These are phyloP conservation scores for Oscheius sp. DNA, from an alignment of 2,888 invertebrate species.

Conservation along the genomic window DNA sequence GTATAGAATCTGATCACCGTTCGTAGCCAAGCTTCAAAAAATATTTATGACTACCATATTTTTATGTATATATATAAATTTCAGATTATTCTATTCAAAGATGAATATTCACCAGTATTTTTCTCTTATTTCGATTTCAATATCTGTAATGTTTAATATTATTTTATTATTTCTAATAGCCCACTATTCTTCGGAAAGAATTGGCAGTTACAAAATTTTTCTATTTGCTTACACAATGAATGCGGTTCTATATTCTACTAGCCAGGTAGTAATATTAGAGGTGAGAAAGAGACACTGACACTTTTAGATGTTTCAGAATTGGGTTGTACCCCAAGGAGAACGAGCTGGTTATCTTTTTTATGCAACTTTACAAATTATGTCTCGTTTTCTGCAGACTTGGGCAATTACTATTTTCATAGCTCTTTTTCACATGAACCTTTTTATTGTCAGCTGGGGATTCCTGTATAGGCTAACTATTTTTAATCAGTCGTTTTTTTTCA, in stretches of 20 bases:
- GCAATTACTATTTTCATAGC: neutral
- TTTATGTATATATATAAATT: too few relatives aligned
- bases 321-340: neutral
- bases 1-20: too few relatives aligned
- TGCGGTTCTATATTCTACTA: neutral
- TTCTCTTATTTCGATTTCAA: neutral
- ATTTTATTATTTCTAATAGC: neutral
- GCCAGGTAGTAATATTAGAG: neutral
- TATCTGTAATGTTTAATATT: neutral
- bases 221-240: neutral
- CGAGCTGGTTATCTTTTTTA: slow-evolving; percentile 1
- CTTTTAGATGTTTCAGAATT: neutral
- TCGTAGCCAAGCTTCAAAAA: too few relatives aligned
- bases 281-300: neutral
- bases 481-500: slow-evolving; percentile 5
- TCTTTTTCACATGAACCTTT: neutral
- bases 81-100: too few relatives aligned
- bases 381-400: neutral
- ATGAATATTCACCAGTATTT: neutral
- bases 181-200: neutral
- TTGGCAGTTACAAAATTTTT: slow-evolving; percentile 7
- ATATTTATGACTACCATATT: too few relatives aligned
- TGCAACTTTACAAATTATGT: neutral
- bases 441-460: slow-evolving; percentile 8
- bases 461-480: slow-evolving; percentile 2